Evolutionary conservation across 1,140 invertebrate species (phyloP), one percentile per base, ranked within the genome.

Genomic region (Drosophila lini): DNA sequence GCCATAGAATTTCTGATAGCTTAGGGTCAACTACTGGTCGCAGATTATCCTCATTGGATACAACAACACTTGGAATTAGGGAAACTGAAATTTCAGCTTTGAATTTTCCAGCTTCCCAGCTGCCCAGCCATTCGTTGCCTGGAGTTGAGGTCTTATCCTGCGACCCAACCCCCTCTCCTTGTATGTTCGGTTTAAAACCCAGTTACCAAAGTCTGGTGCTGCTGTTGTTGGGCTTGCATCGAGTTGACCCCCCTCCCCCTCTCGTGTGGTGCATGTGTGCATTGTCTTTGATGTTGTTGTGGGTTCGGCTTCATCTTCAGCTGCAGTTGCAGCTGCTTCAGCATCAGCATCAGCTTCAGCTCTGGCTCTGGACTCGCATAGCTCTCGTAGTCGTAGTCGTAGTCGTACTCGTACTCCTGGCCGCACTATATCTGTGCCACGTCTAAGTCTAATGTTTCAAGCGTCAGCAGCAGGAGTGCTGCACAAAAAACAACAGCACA

Each of bases 391-490:
- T 45, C 11, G 19, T 19, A 22, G 19, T 45, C 11, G 47, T 25
- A n/a, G 7, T 34, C 59, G 10, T 4, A 38, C 22, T 38, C 59
- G 48, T 53, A 34, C 36, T 55, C 42, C 32, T 32, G 36, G 42
- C 42, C 47, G 69, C 44, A 73, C 45, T 47, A 65, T 86, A 88
- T 82, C 83, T 88, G 78, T 70, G 84, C 56, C 63, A 78, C 74
- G 84, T 86, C 73, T 70, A 88, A 79, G 83, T 86, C 69, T 78
- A 86, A 88, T 86, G 76, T 86, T 86, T 74, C 76, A 80, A 81
- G 83, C 83, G 83, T 86, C 83, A 86, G 55, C 64, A 71, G 76
- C 83, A 88, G 83, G 76, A 71, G 53, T 67, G 53, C 71, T 53
- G 50, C 79, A 81, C 58, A 48, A 71, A 41, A 57, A 58, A 48